Base-by-base conservation (phyloP, 2,113 vertebrate species). In the Junco hyemalis region DNA sequence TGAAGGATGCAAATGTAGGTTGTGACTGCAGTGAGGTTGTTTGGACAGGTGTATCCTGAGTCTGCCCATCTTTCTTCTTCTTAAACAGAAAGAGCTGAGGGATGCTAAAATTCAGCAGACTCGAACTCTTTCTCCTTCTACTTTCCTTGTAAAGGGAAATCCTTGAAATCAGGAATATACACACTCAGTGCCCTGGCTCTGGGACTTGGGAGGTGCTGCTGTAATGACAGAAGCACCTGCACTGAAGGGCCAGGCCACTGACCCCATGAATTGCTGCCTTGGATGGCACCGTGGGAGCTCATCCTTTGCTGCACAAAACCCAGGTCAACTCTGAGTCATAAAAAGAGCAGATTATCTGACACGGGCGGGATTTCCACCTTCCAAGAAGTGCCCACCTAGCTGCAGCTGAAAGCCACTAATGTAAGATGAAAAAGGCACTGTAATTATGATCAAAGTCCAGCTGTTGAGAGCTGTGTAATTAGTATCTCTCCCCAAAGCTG, bases 361-460 rank as follows among this genome's bases (percentile, higher is more conserved):
- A 87, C 6, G 4, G 88, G 65, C 2, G 19, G 88, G 95, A 93
- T 88, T 92, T 93, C 80, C 71, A 88, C 86, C 79, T 95, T 96
- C 81, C 73, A 91, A 90, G 70, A 84, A 84, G 28, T 77, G 53
- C 71, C 94, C 90, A 92, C 86, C 90, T 81, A 85, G 28, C 74
- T 91, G 65, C 72, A 91, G 86, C 38, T 76, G 90, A 92, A 95
- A 93, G 93, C 92, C 31, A 36, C 95, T 93, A 79, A 95, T 47
- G 54, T 42, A 61, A 78, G 86, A 91, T 72, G 71, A 86, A 83
- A 72, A 91, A 81, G 76, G 72, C 88, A 65, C 92, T 87, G 92
- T 92, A 97, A 94, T 96, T 96, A 93, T 77, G 95, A 97, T 97
- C 96, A 97, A 97, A 97, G 97, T 95, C 89, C 71, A 85, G 60